Evolutionary conservation across 2,888 invertebrate species (phyloP).

Genomic region (Platerodrilus igneus): DNA sequence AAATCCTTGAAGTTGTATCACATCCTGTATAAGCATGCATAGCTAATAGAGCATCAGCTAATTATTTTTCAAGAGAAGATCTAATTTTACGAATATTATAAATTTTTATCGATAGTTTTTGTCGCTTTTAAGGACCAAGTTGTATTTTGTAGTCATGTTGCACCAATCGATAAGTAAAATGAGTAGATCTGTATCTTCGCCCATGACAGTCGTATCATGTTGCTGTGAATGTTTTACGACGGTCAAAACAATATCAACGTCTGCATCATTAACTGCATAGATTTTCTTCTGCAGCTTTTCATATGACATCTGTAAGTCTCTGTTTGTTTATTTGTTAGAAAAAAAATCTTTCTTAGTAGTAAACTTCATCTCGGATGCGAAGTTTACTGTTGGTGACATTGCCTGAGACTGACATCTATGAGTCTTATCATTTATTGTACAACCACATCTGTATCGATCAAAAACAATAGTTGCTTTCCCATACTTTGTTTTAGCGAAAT

Average conservation of each 20-base stretch:
- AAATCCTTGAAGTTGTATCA: conserved; percentile 3
- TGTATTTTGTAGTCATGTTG: conserved; percentile 3
- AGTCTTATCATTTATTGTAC: too few relatives aligned
- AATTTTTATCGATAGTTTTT: too few relatives aligned
- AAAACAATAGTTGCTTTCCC: too few relatives aligned
- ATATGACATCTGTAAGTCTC: conserved; percentile 4
- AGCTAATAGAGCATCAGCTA: conserved; percentile 9
- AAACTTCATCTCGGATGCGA: conserved; percentile 6
- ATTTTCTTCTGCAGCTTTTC: conserved; percentile 3
- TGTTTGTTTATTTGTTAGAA: conserved; percentile 4
- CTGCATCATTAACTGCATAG: conserved; percentile 7
- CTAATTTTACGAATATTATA: conserved; percentile 5
- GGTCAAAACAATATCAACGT: conserved; percentile 3
- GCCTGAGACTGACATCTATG: too few relatives aligned
- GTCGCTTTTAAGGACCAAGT: too few relatives aligned
- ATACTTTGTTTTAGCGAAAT: too few relatives aligned
- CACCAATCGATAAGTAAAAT: conserved; percentile 7
- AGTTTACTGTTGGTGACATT: conserved; percentile 1
- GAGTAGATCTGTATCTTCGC: conserved; percentile 3
- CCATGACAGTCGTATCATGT: conserved; percentile 1
- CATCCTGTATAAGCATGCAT: conserved; percentile 3
- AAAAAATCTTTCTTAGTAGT: conserved; percentile 6
- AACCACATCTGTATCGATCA: too few relatives aligned
- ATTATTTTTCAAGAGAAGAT: conserved; percentile 2
- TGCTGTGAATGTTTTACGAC: conserved; percentile 1